A percentile compares a stretch with the other conserved stretches of the same genome.
phyloP scores from a whole-genome alignment of 1,140 invertebrate genomes.

The Cherax quadricarinatus region DNA sequence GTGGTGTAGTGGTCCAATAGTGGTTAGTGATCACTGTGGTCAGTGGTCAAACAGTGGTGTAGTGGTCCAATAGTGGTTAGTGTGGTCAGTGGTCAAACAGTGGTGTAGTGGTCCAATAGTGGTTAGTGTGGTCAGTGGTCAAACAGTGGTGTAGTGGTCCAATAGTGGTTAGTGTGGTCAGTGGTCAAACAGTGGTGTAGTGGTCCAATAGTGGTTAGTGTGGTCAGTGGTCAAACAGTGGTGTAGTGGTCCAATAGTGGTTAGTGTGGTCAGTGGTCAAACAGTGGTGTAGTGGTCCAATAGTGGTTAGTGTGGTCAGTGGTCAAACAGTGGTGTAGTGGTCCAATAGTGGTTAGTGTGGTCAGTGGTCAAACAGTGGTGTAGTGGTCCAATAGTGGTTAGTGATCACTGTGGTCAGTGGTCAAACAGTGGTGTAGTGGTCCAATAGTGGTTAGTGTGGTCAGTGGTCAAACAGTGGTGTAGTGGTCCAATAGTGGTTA shows the following conservation, averaged over 20 bases:
- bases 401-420: too few relatives aligned
- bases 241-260: background rate
- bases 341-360: too few relatives aligned
- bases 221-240: background rate
- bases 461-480: too few relatives aligned
- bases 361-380: too few relatives aligned
- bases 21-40: too few relatives aligned
- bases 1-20: background rate
- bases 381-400: too few relatives aligned
- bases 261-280: background rate
- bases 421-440: too few relatives aligned
- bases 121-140: background rate
- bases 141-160: background rate
- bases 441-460: too few relatives aligned
- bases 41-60: background rate
- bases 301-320: too few relatives aligned
- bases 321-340: too few relatives aligned
- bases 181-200: too few relatives aligned
- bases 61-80: background rate
- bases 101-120: background rate
- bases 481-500: too few relatives aligned
- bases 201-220: background rate
- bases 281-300: background rate
- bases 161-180: background rate
- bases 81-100: background rate